These are phyloP conservation scores for Chaetorhynchus papuensis DNA, from an alignment of 2,113 vertebrate species.

Conservation along the genomic window DNA sequence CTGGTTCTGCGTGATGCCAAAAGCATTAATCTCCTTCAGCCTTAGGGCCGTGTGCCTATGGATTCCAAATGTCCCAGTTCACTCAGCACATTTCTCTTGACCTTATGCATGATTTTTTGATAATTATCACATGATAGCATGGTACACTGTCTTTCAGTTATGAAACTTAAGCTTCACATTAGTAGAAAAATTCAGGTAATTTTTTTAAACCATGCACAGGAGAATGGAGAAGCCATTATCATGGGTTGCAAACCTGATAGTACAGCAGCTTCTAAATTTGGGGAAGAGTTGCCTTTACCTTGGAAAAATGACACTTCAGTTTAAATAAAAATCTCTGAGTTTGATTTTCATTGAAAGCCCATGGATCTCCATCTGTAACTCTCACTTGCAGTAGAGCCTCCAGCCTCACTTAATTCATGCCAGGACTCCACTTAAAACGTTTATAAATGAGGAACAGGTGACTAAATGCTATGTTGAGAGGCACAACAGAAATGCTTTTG, in stretches of 20 bases:
- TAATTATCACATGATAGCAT: not conserved
- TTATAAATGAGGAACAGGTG: not conserved
- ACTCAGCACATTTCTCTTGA: conserved; percentile 4
- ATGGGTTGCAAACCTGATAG: not conserved
- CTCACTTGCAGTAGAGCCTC: not conserved
- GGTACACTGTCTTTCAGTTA: not conserved
- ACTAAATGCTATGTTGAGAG: not conserved
- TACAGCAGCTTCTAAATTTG: not conserved
- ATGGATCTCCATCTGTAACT: not conserved
- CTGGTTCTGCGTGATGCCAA: conserved; percentile 36
- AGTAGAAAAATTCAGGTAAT: not conserved
- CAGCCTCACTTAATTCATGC: not conserved
- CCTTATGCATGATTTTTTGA: not conserved
- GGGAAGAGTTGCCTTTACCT: not conserved
- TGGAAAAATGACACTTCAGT: not conserved
- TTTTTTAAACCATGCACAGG: not conserved
- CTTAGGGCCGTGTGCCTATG: conserved; percentile 8
- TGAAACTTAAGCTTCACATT: not conserved
- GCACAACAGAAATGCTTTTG: not conserved
- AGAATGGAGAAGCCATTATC: not conserved
- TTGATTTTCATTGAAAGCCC: not conserved
- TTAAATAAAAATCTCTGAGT: not conserved
- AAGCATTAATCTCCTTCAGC: conserved; percentile 23
- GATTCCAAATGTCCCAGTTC: conserved; percentile 7
- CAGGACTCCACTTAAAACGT: not conserved